Percentiles rank a stretch among this genome's conserved stretches.
Evolutionary conservation across 2,888 invertebrate genomes (phyloP).

Genomic region (Therioaphis trifolii): DNA sequence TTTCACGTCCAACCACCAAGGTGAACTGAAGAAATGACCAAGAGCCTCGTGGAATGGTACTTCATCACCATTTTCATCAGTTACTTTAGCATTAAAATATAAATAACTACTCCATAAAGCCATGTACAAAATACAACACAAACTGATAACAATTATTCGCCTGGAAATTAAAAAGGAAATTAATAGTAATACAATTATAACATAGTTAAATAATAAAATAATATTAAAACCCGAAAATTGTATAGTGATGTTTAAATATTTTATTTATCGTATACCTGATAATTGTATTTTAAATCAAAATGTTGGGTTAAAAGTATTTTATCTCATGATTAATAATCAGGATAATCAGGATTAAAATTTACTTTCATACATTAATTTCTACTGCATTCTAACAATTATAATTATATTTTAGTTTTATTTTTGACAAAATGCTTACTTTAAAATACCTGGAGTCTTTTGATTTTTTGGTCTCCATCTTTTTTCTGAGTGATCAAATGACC

Average conservation of each 20-base stretch:
- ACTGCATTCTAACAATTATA: not conserved
- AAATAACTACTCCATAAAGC: conserved; percentile 82
- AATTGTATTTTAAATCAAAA: too few relatives aligned
- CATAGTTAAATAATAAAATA: too few relatives aligned
- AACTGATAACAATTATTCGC: conserved; percentile 73
- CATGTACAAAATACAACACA: conserved; percentile 77
- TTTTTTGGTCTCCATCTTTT: conserved; percentile 83
- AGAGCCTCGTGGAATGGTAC: conserved; percentile 89
- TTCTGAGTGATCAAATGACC: conserved; percentile 80
- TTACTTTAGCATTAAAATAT: conserved; percentile 88
- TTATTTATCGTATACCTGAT: too few relatives aligned
- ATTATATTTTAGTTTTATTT: not conserved
- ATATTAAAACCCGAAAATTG: too few relatives aligned
- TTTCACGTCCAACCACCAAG: conserved; percentile 85
- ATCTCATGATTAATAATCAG: too few relatives aligned
- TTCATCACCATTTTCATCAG: conserved; percentile 86
- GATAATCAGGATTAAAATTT: too few relatives aligned
- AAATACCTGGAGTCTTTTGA: conserved; percentile 69
- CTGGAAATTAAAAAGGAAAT: conserved; percentile 68
- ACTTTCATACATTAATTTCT: too few relatives aligned
- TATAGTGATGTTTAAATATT: too few relatives aligned
- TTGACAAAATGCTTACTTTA: conserved; percentile 66
- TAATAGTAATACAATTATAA: not conserved
- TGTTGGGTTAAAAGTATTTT: too few relatives aligned
- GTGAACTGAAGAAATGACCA: conserved; percentile 89